These are phyloP conservation scores for Oenanthe oenanthe DNA, from an alignment of 2,113 vertebrate species.

Conservation along the genomic window DNA sequence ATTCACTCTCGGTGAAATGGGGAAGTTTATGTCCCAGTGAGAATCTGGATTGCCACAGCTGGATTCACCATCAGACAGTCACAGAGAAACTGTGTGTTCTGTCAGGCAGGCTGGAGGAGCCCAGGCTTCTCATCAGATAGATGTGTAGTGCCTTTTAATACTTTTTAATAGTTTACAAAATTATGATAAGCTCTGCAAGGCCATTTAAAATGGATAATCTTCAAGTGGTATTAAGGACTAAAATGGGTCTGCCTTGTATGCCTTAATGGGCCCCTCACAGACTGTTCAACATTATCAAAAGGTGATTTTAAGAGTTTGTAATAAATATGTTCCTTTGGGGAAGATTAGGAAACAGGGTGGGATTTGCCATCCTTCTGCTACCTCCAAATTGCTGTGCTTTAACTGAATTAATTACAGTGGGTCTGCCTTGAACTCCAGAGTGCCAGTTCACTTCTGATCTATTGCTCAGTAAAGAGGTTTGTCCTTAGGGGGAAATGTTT, in stretches of 20 bases:
- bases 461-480: conserved; percentile 35
- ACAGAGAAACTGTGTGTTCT: neutral
- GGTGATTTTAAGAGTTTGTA: conserved; percentile 64
- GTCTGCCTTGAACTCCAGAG: conserved; percentile 30
- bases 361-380: conserved; percentile 64
- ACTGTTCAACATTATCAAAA: conserved; percentile 60
- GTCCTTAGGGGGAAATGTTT: conserved; percentile 48
- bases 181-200: conserved; percentile 62
- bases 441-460: conserved; percentile 33
- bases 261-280: conserved; percentile 61
- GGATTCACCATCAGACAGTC: neutral
- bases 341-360: conserved; percentile 46
- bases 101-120: neutral
- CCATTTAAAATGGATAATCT: conserved; percentile 68
- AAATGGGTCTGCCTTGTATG: conserved; percentile 51
- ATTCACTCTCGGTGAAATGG: neutral
- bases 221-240: conserved; percentile 54
- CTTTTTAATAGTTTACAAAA: conserved; percentile 59
- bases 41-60: neutral
- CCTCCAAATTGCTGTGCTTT: conserved; percentile 50
- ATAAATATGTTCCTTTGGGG: conserved; percentile 63
- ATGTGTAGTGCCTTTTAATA: conserved; percentile 33
- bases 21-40: neutral
- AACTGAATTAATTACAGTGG: conserved; percentile 49
- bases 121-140: conserved; percentile 19